Evolutionary conservation across 2,888 invertebrate genomes (phyloP).

Genomic region (Oegoconia quadripuncta): DNA sequence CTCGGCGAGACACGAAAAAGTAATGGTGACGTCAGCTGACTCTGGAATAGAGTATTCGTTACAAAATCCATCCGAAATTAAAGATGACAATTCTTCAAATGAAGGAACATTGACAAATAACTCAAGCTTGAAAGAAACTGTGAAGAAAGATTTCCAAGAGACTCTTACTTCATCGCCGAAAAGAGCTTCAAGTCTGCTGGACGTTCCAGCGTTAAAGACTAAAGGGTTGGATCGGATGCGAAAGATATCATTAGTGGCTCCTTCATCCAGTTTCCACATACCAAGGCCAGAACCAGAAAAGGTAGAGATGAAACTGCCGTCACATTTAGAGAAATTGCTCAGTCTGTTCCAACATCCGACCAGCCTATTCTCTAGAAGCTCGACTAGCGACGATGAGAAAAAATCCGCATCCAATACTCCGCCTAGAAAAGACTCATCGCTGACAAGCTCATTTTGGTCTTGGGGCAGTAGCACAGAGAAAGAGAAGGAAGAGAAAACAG

Average conservation of each 20-base stretch:
- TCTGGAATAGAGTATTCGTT: conserved; percentile 72
- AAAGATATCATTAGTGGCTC: conserved; percentile 81
- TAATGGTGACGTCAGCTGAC: conserved; percentile 70
- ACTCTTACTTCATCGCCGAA: conserved; percentile 57
- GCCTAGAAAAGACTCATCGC: conserved; percentile 64
- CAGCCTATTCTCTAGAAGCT: conserved; percentile 76
- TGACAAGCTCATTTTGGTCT: conserved; percentile 70
- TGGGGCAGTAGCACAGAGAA: conserved; percentile 58
- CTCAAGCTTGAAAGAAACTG: conserved; percentile 59
- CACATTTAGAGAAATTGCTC: conserved; percentile 82
- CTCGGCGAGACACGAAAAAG: conserved; percentile 57
- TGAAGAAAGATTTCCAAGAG: conserved; percentile 46
- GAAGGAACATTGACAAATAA: conserved; percentile 73
- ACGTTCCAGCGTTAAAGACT: conserved; percentile 65
- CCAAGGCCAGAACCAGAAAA: conserved; percentile 56
- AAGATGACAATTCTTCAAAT: conserved; percentile 67
- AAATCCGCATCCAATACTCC: conserved; percentile 62
- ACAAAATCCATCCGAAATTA: conserved; percentile 57
- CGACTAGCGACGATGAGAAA: conserved; percentile 56
- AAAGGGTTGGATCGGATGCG: conserved; percentile 68
- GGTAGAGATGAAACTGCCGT: conserved; percentile 61
- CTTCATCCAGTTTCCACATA: conserved; percentile 63
- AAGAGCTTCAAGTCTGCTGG: conserved; percentile 59
- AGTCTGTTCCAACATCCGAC: conserved; percentile 83
- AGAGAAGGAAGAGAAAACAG: conserved; percentile 43